Conservation (phyloP, 2,797 vertebrate species). For the Oreonectes daqikongensis region DNA sequence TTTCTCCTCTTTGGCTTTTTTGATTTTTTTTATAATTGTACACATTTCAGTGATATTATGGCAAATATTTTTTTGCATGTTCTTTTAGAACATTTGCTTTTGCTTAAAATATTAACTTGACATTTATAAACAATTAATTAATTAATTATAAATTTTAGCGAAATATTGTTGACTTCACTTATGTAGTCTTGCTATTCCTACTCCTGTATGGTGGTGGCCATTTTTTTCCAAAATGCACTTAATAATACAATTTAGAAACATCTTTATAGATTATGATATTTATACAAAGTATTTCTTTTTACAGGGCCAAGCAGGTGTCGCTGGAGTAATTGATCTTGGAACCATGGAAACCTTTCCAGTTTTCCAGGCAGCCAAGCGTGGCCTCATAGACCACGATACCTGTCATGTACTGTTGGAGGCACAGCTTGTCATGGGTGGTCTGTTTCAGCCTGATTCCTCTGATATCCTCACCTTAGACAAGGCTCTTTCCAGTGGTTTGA, state of each 20-base stretch:
- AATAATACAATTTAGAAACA: not conserved
- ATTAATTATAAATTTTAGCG: not conserved
- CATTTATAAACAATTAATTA: conserved; percentile 20
- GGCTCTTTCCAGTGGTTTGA: conserved; percentile 77
- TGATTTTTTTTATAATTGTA: conserved; percentile 33
- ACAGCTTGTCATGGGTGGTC: conserved; percentile 86
- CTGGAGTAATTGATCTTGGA: conserved; percentile 94
- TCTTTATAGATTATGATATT: conserved; percentile 3
- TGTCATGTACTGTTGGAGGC: conserved; percentile 85
- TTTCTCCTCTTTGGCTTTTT: conserved; percentile 53
- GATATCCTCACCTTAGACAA: conserved; percentile 81
- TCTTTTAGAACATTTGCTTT: too few species aligned
- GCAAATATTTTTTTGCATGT: conserved; percentile 35
- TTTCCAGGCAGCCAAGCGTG: conserved; percentile 88
- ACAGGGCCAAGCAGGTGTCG: conserved; percentile 82
- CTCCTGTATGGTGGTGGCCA: conserved; percentile 33
- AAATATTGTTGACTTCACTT: too few species aligned
- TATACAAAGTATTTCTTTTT: conserved; percentile 52
- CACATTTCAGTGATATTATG: conserved; percentile 45
- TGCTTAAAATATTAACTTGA: too few species aligned
- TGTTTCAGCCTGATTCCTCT: conserved; percentile 81
- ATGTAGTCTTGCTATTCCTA: conserved; percentile 22
- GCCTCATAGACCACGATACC: conserved; percentile 95
- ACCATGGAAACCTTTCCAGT: conserved; percentile 93
- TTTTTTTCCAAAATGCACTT: conserved; percentile 23